These are phyloP conservation scores for Parauchenoglanis ngamensis DNA, from an alignment of 2,797 vertebrate genomes.

Conservation along the genomic window DNA sequence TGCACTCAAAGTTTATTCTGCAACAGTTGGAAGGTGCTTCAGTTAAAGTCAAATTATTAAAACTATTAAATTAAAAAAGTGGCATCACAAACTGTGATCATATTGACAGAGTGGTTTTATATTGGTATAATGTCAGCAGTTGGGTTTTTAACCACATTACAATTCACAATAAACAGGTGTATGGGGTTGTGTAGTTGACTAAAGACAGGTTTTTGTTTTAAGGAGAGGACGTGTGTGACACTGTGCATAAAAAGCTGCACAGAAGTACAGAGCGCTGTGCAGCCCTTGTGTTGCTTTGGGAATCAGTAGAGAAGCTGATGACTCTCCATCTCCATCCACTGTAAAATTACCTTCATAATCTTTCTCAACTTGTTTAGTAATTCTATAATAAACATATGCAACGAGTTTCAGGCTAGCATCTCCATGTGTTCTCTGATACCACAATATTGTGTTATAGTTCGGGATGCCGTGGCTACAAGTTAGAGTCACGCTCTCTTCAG, in stretches of 20 bases:
- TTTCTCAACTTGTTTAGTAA: background rate
- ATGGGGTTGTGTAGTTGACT: background rate
- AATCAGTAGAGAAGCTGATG: slow-evolving; percentile 37
- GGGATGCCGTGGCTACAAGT: slow-evolving; percentile 57
- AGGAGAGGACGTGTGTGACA: slow-evolving; percentile 1
- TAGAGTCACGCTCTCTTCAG: slow-evolving; percentile 24
- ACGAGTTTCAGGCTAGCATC: slow-evolving; percentile 44
- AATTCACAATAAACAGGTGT: slow-evolving; percentile 34
- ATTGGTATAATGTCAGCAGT: background rate
- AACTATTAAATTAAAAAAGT: background rate
- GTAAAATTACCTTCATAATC: slow-evolving; percentile 14
- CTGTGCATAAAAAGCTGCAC: slow-evolving; percentile 52
- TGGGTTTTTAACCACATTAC: background rate
- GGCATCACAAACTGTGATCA: too few species aligned
- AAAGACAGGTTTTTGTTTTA: slow-evolving; percentile 39
- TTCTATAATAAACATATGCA: background rate
- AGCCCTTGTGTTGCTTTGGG: slow-evolving; percentile 6
- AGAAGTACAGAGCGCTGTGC: slow-evolving; percentile 51
- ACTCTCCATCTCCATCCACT: slow-evolving; percentile 35
- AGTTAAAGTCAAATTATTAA: too few species aligned
- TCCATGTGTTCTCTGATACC: slow-evolving; percentile 38
- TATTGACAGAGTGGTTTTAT: background rate
- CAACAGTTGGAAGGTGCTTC: too few species aligned
- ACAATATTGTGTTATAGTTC: slow-evolving; percentile 36
- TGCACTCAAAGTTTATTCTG: too few species aligned